Evolutionary conservation across 2,888 invertebrate species (phyloP).

Genomic region (Stenichneumon culpator): DNA sequence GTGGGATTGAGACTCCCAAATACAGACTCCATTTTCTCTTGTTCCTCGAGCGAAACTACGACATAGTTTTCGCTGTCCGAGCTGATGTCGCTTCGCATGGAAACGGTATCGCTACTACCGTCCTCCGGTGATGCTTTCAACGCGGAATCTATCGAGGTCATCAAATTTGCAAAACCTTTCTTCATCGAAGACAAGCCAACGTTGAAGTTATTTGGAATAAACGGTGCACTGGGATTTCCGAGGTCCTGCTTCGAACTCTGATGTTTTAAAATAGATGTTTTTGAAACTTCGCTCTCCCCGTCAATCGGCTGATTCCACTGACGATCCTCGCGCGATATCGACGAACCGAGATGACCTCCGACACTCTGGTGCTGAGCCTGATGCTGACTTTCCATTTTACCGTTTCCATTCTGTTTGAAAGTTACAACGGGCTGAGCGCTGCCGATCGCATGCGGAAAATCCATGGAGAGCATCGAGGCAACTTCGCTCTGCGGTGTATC

Average conservation of each 20-base stretch:
- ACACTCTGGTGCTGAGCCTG: constrained; percentile 20
- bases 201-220: constrained; percentile 83
- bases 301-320: constrained; percentile 49
- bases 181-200: constrained; percentile 92
- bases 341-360: background rate
- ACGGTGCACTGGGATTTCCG: constrained; percentile 75
- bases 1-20: constrained; percentile 80
- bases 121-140: constrained; percentile 90
- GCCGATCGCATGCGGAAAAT: constrained; percentile 75
- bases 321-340: constrained; percentile 44
- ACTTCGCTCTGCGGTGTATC: constrained; percentile 83
- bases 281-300: constrained; percentile 38
- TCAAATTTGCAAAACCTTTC: constrained; percentile 93
- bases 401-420: constrained; percentile 81
- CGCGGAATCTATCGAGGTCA: constrained; percentile 94
- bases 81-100: constrained; percentile 93
- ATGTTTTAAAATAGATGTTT: constrained; percentile 40
- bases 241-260: constrained; percentile 45
- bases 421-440: constrained; percentile 79
- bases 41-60: constrained; percentile 89
- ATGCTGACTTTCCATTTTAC: constrained; percentile 29
- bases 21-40: constrained; percentile 87
- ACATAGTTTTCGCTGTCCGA: constrained; percentile 96
- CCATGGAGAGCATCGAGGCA: constrained; percentile 83
- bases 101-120: constrained; percentile 91